A percentile compares a stretch with the other conserved stretches of the same genome.
phyloP scores from a whole-genome alignment of 2,888 invertebrate species.

The Drosophila suboccidentalis region DNA sequence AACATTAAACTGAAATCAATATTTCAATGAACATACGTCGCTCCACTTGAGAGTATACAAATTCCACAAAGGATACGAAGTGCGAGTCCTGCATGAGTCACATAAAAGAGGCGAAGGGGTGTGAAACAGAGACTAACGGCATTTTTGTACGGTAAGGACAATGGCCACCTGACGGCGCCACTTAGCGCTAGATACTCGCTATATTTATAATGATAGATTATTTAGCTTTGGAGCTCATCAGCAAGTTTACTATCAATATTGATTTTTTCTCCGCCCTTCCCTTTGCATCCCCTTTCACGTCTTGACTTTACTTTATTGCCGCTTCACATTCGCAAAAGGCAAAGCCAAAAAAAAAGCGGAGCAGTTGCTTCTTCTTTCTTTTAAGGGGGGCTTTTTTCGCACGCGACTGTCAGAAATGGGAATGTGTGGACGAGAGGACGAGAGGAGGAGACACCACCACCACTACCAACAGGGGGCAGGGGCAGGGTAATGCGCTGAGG shows the following conservation, averaged over 20 bases:
- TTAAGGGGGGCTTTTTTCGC: conserved; percentile 43
- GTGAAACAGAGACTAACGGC: conserved; percentile 19
- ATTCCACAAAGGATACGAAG: not conserved
- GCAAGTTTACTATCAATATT: conserved; percentile 65
- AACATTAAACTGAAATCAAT: conserved; percentile 62
- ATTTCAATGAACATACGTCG: conserved; percentile 45
- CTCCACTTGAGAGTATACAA: conserved; percentile 29
- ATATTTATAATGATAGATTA: conserved; percentile 14
- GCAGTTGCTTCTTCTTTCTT: conserved; percentile 34
- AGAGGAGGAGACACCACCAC: conserved; percentile 49
- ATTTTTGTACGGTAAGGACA: conserved; percentile 44
- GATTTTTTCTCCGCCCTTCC: conserved; percentile 54
- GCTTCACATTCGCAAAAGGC: conserved; percentile 48
- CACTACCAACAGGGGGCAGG: conserved; percentile 12
- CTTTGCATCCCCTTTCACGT: not conserved
- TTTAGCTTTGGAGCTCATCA: conserved; percentile 24
- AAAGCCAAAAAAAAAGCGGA: conserved; percentile 34
- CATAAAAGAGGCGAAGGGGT: not conserved
- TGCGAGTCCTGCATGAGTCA: conserved; percentile 56
- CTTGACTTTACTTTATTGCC: conserved; percentile 59
- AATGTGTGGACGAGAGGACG: conserved; percentile 31
- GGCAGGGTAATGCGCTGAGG: not conserved
- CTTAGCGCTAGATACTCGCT: conserved; percentile 16
- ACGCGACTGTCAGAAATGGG: conserved; percentile 51
- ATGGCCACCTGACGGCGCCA: conserved; percentile 72